Evolutionary conservation across 2,113 vertebrate genomes (phyloP), one percentile per base, ranked within the genome.

Genomic region (Labeo catla): DNA sequence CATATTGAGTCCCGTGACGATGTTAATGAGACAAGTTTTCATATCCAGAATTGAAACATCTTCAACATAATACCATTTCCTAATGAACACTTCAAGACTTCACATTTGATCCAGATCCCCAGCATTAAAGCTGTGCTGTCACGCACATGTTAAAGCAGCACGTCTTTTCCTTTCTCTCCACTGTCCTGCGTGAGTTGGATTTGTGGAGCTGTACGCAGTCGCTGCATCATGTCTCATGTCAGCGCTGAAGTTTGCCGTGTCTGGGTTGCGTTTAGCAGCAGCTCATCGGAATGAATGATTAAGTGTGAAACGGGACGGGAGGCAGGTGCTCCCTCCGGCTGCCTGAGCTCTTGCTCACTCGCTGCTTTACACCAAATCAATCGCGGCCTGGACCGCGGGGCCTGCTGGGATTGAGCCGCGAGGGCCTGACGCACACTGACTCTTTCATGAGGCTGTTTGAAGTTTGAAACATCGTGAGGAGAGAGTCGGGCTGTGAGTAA

Each of bases 371-470:
- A 45, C 36, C 1, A 61, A 80, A 80, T 80, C 77, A 61, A 80
- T 80, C 3, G 52, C 0, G 16, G 54, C 52, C 86, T 82, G 23
- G 16, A 12, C 9, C 12, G 34, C 76, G 8, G 6, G 16, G 76
- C 76, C 16, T 79, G 76, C 52, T 59, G 76, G 76, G 76, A 79
- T 21, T 11, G 50, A 15, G 39, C 70, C 70, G 21, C 19, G 70
- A 73, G 39, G 70, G 70, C 43, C 45, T 23, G 50, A 54, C 23
- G 52, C 76, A 8, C 76, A 12, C 52, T 0, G 34, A 79, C 76
- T 77, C 50, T 39, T 78, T 78, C 15, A 78, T 57, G 76, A 57
- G 15, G 50, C 23, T 21, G 34, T 78, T 78, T 78, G 76, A 79
- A 61, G 36, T 43, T n/a, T 43, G 11, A 16, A 16, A 28, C 6